Evolutionary conservation across 2,113 vertebrate genomes (phyloP).

Genomic region (Sylvilagus bachmani): DNA sequence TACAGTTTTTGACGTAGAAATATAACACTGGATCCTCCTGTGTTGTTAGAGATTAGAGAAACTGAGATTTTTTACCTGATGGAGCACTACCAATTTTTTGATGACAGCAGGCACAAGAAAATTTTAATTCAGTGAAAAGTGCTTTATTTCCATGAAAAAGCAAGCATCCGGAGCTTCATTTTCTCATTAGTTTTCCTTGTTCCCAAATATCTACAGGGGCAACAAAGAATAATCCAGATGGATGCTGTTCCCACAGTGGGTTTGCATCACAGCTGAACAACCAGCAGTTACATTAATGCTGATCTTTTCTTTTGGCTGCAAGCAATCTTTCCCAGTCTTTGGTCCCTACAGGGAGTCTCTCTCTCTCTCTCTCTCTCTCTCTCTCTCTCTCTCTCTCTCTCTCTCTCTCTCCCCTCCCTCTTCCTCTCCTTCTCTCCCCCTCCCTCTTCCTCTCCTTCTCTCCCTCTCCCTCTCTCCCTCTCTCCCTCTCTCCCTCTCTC

Average conservation of each 20-base stretch:
- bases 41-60: neutral
- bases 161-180: neutral
- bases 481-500: neutral
- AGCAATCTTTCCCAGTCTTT: neutral
- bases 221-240: neutral
- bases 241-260: neutral
- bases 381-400: neutral
- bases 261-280: neutral
- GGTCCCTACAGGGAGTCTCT: neutral
- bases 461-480: too few relatives aligned
- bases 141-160: neutral
- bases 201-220: neutral
- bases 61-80: neutral
- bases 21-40: neutral
- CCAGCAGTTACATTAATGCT: neutral
- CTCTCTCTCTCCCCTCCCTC: too few relatives aligned
- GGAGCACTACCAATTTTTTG: neutral
- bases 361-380: neutral
- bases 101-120: neutral
- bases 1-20: neutral
- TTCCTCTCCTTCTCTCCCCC: neutral
- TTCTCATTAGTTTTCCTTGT: neutral
- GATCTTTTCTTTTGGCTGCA: neutral
- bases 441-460: neutral
- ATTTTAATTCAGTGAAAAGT: neutral